Percentiles rank a stretch among this genome's conserved stretches.
These are phyloP conservation scores for Ypsolopha sequella DNA, from an alignment of 2,888 invertebrate genomes.

Conservation along the genomic window DNA sequence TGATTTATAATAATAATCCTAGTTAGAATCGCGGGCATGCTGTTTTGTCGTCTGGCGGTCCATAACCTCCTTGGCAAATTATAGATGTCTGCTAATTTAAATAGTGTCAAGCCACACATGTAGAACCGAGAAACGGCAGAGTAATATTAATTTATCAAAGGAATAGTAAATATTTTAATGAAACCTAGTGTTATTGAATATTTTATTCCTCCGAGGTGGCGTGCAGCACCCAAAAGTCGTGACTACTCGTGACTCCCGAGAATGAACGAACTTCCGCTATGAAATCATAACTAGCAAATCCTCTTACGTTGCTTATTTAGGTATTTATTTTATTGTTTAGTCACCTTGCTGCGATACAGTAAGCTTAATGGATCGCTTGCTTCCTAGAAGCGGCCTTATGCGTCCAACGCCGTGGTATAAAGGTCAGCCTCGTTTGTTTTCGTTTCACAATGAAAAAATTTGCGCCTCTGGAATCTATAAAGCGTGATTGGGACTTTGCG, in stretches of 20 bases:
- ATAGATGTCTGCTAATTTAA: neutral
- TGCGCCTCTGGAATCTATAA: slow-evolving; percentile 31
- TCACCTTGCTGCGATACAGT: slow-evolving; percentile 3
- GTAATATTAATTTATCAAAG: slow-evolving; percentile 6
- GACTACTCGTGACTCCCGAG: slow-evolving; percentile 25
- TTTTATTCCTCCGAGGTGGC: neutral
- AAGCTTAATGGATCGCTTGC: slow-evolving; percentile 2
- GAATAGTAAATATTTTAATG: slow-evolving; percentile 7
- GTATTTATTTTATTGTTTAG: slow-evolving; percentile 6
- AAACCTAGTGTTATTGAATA: neutral
- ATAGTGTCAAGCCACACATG: neutral
- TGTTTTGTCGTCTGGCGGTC: neutral
- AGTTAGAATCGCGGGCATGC: neutral
- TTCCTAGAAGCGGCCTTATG: slow-evolving; percentile 3
- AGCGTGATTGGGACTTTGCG: slow-evolving; percentile 36
- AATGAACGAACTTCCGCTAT: slow-evolving; percentile 26
- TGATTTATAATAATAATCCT: neutral
- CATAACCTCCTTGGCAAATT: neutral
- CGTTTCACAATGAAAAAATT: slow-evolving; percentile 48
- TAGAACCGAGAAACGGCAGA: neutral
- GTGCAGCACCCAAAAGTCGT: slow-evolving; percentile 16
- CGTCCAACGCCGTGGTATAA: neutral
- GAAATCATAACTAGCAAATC: slow-evolving; percentile 19
- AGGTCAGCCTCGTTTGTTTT: slow-evolving; percentile 6
- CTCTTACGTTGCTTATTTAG: slow-evolving; percentile 1